These are phyloP conservation scores for Pseudococcus viburni DNA, from an alignment of 2,888 invertebrate genomes.

Conservation along the genomic window DNA sequence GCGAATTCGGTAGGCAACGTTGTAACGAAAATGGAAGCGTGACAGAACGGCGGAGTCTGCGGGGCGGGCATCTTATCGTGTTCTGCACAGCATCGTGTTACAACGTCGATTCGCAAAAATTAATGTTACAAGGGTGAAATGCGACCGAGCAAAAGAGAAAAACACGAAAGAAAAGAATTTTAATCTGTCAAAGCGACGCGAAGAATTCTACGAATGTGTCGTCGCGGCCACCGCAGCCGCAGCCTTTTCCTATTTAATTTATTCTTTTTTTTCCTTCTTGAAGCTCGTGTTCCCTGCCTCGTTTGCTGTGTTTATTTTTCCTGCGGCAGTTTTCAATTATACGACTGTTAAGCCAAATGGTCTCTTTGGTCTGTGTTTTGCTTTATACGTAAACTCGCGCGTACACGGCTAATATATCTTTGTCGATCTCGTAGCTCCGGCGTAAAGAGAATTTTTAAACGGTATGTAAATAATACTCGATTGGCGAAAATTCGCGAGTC, in stretches of 20 bases:
- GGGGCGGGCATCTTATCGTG: neutral
- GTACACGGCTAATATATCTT: neutral
- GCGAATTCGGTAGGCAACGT: neutral
- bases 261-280: conserved; percentile 8
- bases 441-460: conserved; percentile 23
- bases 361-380: neutral
- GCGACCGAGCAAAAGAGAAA: conserved; percentile 8
- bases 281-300: neutral
- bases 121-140: conserved; percentile 14
- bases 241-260: conserved; percentile 37
- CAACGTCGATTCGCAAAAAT: conserved; percentile 8
- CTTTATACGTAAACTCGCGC: neutral
- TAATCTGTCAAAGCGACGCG: conserved; percentile 39
- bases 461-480: neutral
- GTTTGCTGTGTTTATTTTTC: conserved; percentile 7
- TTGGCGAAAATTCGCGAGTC: neutral
- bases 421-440: neutral
- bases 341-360: conserved; percentile 11
- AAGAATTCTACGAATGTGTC: conserved; percentile 2
- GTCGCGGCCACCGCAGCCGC: neutral
- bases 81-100: conserved; percentile 22
- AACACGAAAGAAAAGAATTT: conserved; percentile 36
- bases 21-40: neutral
- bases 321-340: conserved; percentile 1
- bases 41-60: neutral